Base-by-base conservation (phyloP, 1,140 invertebrate genomes). In the Ceratitis capitata region DNA sequence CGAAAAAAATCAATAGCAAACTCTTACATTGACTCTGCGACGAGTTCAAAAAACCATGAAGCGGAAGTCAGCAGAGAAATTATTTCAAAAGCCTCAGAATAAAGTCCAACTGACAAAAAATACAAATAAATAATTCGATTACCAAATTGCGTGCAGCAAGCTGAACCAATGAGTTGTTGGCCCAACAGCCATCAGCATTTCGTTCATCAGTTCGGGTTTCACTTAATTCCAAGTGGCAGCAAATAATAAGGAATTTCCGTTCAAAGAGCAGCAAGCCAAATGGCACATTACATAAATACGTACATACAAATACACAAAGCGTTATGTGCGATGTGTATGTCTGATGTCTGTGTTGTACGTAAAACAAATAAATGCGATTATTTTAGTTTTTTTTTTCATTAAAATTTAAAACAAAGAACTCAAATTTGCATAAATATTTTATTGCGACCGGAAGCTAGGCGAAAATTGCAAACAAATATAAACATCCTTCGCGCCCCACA, bases 381-480 rank as follows among this genome's bases (percentile, higher is more conserved):
- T 19, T 78, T 47, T 45, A 78, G 42, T 78, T 45, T 78, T 12
- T 35, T 78, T 78, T 78, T 78, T 45, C 69, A 78, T 39, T 45
- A 78, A 78, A 78, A 45, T 23, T 45, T 78, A 23, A 78, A 78
- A 78, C 69, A 78, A 78, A 78, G 69, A 78, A 78, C 69, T 78
- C 69, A 78, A 78, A 78, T 78, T 78, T 78, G 69, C 69, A 78
- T 78, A 78, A 78, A 78, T 78, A 78, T 78, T 78, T 78, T 78
- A 78, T 78, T 26, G 69, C 69, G 69, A 42, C 35, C 69, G 69
- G 69, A 78, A 78, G 69, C 39, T 78, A 47, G 19, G 19, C 35
- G 26, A 78, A 78, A 78, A 78, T 26, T 10, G 23, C 69, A 45
- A 78, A 78, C 69, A 78, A 78, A 78, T 32, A 47, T 35, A 78